phyloP scores from a whole-genome alignment of 2,113 vertebrate genomes.

The Sula dactylatra region DNA sequence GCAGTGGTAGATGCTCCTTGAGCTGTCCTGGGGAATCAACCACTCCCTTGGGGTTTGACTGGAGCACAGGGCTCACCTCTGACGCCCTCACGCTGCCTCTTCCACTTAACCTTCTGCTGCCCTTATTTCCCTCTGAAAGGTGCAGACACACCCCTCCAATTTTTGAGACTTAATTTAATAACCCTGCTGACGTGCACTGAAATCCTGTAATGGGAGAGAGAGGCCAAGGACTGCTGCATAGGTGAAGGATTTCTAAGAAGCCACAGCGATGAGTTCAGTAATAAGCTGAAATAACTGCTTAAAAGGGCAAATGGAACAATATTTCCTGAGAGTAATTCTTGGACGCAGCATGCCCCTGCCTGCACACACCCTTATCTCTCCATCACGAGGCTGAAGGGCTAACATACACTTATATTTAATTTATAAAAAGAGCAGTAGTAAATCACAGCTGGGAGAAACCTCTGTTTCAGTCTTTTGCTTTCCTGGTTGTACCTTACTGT shows the following conservation, averaged over 20 bases:
- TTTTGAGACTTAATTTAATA: not conserved
- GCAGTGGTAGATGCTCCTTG: not conserved
- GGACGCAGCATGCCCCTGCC: not conserved
- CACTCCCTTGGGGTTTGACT: accelerated
- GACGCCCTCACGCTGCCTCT: not conserved
- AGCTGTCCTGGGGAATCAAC: not conserved
- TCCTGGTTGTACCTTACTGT: not conserved
- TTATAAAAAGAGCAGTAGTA: not conserved
- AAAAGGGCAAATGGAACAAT: not conserved
- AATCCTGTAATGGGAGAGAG: not conserved
- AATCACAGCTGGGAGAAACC: not conserved
- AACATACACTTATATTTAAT: not conserved
- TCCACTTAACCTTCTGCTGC: not conserved
- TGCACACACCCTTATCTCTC: not conserved
- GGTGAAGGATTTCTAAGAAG: not conserved
- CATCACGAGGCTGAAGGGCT: not conserved
- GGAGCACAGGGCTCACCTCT: not conserved
- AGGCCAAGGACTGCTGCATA: not conserved
- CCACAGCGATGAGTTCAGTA: not conserved
- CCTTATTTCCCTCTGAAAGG: not conserved
- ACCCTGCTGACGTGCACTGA: not conserved
- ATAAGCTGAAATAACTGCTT: not conserved
- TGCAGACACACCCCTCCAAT: not conserved
- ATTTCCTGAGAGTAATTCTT: not conserved
- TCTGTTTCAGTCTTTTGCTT: not conserved